Base-by-base conservation (phyloP, 2,888 invertebrate species). In the Anagyrus pseudococci region DNA sequence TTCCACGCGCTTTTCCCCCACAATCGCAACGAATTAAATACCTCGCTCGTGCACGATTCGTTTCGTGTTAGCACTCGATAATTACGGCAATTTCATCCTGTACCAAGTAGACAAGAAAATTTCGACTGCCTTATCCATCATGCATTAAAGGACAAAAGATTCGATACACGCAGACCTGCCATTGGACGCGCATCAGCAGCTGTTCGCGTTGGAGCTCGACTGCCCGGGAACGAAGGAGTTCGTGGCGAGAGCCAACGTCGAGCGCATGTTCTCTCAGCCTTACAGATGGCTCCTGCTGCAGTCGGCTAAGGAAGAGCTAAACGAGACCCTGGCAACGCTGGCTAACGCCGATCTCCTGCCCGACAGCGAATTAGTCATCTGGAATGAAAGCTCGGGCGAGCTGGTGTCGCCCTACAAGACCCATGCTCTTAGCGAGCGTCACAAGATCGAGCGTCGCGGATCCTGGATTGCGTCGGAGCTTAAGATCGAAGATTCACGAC, bases 301-400 rank as follows among this genome's bases (percentile, higher is more conserved):
- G 49, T 68, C 29, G 75, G 62, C 54, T 47, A 8, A 57, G 61
- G 8, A 47, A 43, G 26, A 4, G 6, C 6, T 15, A 1, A 53
- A 37, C 40, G 54, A 54, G 10, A 55, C 23, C n/a, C 26, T 4
- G 20, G 23, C 10, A n/a, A 17, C 62, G 53, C 17, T 43, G 17
- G 15, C 47, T 1, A 13, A 67, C 8, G 54, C 72, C 4, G 47
- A 61, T 4, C 64, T 72, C 13, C 72, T 70, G 46, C 76, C 78
- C 2, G 77, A 78, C 58, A 78, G 77, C 62, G 74, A 76, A n/a
- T 69, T 78, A 1, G 46, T 71, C 0, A 41, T 77, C 4, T 72
- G 69, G 4, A 62, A 54, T 43, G 53, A 4, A 67, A 3, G 55
- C 58, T 0, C 48, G 46, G 2, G 52, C 69, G 44, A 62, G 60